Conservation (phyloP, 2,113 vertebrate species). For the Typhlomys cinereus region DNA sequence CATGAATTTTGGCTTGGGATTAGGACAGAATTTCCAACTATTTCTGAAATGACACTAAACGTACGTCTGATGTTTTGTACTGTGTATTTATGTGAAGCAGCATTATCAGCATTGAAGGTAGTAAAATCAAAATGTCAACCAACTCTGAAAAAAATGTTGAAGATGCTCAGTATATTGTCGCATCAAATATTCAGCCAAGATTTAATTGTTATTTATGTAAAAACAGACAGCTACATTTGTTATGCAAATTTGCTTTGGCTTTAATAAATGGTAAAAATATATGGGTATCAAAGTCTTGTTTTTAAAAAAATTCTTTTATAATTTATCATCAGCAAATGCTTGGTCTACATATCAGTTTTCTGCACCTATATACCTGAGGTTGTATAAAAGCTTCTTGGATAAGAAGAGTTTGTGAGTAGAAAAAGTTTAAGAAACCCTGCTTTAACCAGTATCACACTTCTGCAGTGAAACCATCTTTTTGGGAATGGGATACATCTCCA, state of each 20-base stretch:
- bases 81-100: background rate
- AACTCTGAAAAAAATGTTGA: background rate
- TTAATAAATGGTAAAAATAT: background rate
- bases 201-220: background rate
- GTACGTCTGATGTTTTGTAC: background rate
- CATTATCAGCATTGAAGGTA: background rate
- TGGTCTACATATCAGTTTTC: background rate
- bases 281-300: background rate
- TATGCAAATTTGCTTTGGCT: background rate
- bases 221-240: background rate
- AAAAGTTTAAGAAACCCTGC: background rate
- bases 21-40: background rate
- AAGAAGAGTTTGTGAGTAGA: background rate
- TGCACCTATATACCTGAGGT: background rate
- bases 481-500: background rate
- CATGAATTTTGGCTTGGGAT: background rate
- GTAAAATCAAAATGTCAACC: background rate
- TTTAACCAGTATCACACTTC: background rate
- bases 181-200: background rate
- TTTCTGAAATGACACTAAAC: background rate
- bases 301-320: background rate
- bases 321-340: background rate
- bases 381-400: background rate
- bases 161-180: background rate
- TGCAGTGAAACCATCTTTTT: rapidly evolving